These are phyloP conservation scores for Noctua fimbriata DNA, from an alignment of 2,888 invertebrate species.

Conservation along the genomic window DNA sequence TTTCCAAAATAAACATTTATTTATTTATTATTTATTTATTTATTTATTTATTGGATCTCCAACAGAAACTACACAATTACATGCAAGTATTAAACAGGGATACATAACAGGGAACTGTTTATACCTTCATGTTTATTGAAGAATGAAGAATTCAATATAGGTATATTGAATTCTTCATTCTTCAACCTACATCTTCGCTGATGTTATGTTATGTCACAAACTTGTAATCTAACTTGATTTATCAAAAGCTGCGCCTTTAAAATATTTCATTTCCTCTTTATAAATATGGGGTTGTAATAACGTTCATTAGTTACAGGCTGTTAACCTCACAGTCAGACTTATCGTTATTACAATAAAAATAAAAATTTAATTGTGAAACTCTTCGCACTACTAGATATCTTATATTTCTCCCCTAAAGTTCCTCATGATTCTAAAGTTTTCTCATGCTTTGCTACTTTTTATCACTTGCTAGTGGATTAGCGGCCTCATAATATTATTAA, in stretches of 20 bases:
- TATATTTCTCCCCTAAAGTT: not conserved
- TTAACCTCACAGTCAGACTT: slow-evolving; percentile 11
- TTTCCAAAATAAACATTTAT: slow-evolving; percentile 38
- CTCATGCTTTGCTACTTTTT: not conserved
- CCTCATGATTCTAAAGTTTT: not conserved
- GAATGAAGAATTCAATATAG: not conserved
- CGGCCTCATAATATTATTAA: not conserved
- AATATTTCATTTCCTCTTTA: not conserved
- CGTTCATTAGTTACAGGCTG: slow-evolving; percentile 44
- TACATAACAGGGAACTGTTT: too few species aligned
- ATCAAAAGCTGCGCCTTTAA: not conserved
- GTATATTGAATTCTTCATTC: too few species aligned
- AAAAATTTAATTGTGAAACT: not conserved
- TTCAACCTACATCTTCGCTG: not conserved
- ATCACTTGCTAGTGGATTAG: not conserved
- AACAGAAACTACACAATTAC: too few species aligned
- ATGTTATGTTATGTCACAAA: not conserved
- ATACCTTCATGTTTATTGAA: slow-evolving; percentile 22
- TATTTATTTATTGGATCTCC: too few species aligned
- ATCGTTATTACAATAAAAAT: slow-evolving; percentile 7
- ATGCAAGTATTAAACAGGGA: too few species aligned
- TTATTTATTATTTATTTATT: too few species aligned
- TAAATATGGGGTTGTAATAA: slow-evolving; percentile 21
- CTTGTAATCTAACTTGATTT: not conserved
- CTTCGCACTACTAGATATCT: slow-evolving; percentile 3